Conservation (phyloP, 2,888 invertebrate genomes). For the Andrena chrysosceles region DNA sequence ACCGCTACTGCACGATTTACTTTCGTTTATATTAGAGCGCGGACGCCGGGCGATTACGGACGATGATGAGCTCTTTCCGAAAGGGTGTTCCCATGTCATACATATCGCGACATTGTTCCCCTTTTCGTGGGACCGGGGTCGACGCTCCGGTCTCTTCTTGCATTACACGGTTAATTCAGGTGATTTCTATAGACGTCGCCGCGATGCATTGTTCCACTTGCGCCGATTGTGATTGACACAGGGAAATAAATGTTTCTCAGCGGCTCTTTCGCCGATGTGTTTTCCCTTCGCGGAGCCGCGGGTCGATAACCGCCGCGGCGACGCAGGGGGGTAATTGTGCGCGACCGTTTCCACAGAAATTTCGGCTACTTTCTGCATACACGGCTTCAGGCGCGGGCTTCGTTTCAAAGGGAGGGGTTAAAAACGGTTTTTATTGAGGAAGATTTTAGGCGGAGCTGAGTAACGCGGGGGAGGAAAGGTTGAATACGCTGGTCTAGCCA, state of each 20-base stretch:
- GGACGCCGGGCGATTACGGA: constrained; percentile 28
- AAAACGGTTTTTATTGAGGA: constrained; percentile 6
- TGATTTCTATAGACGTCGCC: constrained; percentile 49
- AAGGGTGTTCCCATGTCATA: constrained; percentile 50
- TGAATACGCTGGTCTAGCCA: too few species aligned
- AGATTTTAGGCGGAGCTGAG: neutral
- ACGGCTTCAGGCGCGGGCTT: too few species aligned
- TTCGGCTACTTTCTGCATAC: neutral
- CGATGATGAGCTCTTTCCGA: constrained; percentile 60
- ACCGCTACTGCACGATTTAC: constrained; percentile 26
- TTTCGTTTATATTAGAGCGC: constrained; percentile 44
- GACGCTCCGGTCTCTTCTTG: constrained; percentile 47
- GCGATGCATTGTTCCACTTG: constrained; percentile 19
- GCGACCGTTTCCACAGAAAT: neutral
- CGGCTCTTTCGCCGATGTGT: neutral
- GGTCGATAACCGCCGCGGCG: neutral
- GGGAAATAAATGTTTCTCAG: neutral
- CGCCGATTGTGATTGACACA: constrained; percentile 27
- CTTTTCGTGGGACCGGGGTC: constrained; percentile 54
- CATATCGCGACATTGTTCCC: constrained; percentile 56
- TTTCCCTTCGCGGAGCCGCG: too few species aligned
- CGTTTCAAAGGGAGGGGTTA: neutral
- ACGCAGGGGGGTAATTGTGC: neutral
- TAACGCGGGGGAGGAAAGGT: neutral
- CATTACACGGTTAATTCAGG: constrained; percentile 51